Percentiles rank a stretch among this genome's conserved stretches.
Evolutionary conservation across 2,888 invertebrate genomes (phyloP).

Genomic region (Rotaria magnacalcarata): DNA sequence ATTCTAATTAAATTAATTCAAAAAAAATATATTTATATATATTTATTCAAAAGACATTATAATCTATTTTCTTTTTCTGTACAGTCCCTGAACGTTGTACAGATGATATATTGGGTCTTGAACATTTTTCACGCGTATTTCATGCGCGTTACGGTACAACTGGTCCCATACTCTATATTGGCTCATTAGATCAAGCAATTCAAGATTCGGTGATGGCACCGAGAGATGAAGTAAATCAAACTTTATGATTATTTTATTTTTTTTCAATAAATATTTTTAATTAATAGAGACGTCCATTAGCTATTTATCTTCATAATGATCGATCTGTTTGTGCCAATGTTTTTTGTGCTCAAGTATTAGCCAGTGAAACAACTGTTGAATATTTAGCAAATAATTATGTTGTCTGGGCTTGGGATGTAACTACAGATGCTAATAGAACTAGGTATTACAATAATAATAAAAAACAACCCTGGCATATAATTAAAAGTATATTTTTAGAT

Average conservation of each 20-base stretch:
- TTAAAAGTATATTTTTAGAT: slow-evolving; percentile 48
- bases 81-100: slow-evolving; percentile 28
- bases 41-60: too few relatives aligned
- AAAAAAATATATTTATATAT: too few relatives aligned
- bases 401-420: slow-evolving; percentile 94
- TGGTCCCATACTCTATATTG: slow-evolving; percentile 83
- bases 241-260: background rate
- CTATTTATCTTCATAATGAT: slow-evolving; percentile 92
- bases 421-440: slow-evolving; percentile 71
- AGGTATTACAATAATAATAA: slow-evolving; percentile 62
- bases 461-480: too few relatives aligned
- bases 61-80: too few relatives aligned
- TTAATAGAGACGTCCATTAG: slow-evolving; percentile 79
- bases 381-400: slow-evolving; percentile 83
- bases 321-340: slow-evolving; percentile 88
- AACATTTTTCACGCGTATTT: slow-evolving; percentile 80
- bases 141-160: slow-evolving; percentile 74
- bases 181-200: slow-evolving; percentile 81
- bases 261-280: slow-evolving; percentile 47
- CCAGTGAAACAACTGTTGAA: slow-evolving; percentile 82
- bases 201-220: slow-evolving; percentile 81
- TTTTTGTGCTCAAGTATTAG: slow-evolving; percentile 88
- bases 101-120: slow-evolving; percentile 75
- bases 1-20: too few relatives aligned
- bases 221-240: slow-evolving; percentile 73